A percentile compares a stretch with the other conserved stretches of the same genome.
These are phyloP conservation scores for Auanema freiburgensis DNA, from an alignment of 2,888 invertebrate genomes.

Conservation along the genomic window DNA sequence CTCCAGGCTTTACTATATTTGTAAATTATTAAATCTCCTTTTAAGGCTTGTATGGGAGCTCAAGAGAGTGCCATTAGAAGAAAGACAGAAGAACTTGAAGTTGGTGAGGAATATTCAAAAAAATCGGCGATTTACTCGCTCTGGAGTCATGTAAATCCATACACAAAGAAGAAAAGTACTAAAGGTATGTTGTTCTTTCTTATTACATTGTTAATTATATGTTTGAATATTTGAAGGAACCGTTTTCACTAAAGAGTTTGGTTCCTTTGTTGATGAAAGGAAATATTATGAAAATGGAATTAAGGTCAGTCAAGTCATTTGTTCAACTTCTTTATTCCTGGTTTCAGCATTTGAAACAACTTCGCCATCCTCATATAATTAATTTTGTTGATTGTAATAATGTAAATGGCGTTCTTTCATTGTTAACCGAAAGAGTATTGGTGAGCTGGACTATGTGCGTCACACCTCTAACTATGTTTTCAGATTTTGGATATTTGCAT, in stretches of 20 bases:
- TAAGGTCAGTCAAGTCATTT: constrained; percentile 2
- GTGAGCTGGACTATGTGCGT: background rate
- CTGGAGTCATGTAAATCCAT: constrained; percentile 17
- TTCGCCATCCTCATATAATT: constrained; percentile 21
- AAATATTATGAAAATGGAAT: constrained; percentile 18
- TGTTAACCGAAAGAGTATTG: constrained; percentile 15
- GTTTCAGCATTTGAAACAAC: constrained; percentile 17
- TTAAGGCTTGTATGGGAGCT: constrained; percentile 14
- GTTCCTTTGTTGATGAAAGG: constrained; percentile 3
- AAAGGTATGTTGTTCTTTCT: constrained; percentile 8
- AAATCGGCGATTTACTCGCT: constrained; percentile 12
- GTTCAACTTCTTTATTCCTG: background rate
- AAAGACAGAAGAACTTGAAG: constrained; percentile 7
- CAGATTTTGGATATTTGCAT: constrained; percentile 22
- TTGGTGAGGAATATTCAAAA: constrained; percentile 15
- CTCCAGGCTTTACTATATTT: too few relatives aligned
- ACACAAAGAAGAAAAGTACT: constrained; percentile 12
- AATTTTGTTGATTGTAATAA: constrained; percentile 9
- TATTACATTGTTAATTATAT: too few relatives aligned
- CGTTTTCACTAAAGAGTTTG: constrained; percentile 13
- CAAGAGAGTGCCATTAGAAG: constrained; percentile 12
- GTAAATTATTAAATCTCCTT: too few relatives aligned
- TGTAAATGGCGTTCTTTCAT: background rate
- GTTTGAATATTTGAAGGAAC: constrained; percentile 7
- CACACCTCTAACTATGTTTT: background rate